phyloP scores from a whole-genome alignment of 2,113 vertebrate species.

The Oplegnathus fasciatus region DNA sequence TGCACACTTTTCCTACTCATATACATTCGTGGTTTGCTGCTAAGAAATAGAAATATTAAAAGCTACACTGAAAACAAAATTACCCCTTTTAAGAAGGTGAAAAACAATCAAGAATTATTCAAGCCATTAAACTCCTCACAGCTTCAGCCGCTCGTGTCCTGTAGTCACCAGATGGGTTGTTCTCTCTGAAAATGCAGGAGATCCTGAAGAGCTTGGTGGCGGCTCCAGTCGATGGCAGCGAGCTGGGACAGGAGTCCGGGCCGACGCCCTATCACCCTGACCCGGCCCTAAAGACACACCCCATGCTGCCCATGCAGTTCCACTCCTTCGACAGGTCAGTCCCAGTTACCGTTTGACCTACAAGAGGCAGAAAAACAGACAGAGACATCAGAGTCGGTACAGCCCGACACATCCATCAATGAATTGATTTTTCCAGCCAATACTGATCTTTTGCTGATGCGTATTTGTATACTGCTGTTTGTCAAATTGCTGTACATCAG shows the following conservation, averaged over 20 bases:
- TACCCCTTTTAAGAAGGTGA: not conserved
- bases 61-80: not conserved
- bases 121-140: not conserved
- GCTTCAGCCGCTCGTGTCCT: not conserved
- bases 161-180: not conserved
- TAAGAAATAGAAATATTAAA: not conserved
- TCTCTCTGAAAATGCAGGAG: constrained; percentile 78
- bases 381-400: not conserved
- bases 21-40: not conserved
- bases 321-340: constrained; percentile 98
- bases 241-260: constrained; percentile 90
- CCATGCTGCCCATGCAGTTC: constrained; percentile 99
- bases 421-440: not conserved
- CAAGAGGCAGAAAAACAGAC: not conserved
- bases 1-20: not conserved
- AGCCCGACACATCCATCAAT: constrained; percentile 6
- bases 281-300: constrained; percentile 93
- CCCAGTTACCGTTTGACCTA: not conserved
- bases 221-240: constrained; percentile 92
- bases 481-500: constrained; percentile 4
- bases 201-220: constrained; percentile 98
- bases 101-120: not conserved
- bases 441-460: not conserved
- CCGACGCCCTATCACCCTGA: constrained; percentile 96
- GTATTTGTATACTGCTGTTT: not conserved